Evolutionary conservation across 2,888 invertebrate genomes (phyloP), one percentile per base, ranked within the genome.

Genomic region (Odontocerum albicorne): DNA sequence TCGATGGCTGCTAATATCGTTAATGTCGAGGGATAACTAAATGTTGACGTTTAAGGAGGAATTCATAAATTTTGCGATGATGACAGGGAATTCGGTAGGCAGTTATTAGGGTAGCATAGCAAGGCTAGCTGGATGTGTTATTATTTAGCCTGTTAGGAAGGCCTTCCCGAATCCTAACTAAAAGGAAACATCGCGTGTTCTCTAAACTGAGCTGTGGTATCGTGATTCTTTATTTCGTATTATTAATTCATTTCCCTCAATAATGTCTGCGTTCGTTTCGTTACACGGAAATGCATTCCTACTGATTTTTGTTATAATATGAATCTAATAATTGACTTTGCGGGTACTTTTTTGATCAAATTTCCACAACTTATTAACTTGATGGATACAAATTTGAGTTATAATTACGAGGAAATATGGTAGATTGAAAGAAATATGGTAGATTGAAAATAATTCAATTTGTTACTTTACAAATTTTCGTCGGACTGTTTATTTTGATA

Each of bases 281-380:
- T 31, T 54, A 31, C 22, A 40, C 31, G 22, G 31, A 36, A 33
- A 50, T 58, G 54, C 54, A 58, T 58, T 55, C 42, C 27, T 15
- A 13, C 38, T 49, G 52, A 57, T 57, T 46, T 52, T 52, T 57
- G 35, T 36, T 46, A 47, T 43, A 39, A 46, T 46, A 56, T 56
- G 51, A 53, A 53, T 16, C 15, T 22, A 31, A n/a, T 7, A 27
- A 46, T 51, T 19, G 50, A 10, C 17, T 44, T n/a, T n/a, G n/a
- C n/a, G n/a, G 2, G 42, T 10, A 6, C 31, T 31, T 31, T 31
- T n/a, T 43, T 27, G 38, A 38, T 1, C 13, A 22, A 22, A 27
- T 13, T 27, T 43, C 31, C 7, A n/a, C n/a, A n/a, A n/a, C n/a
- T n/a, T n/a, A n/a, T n/a, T n/a, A n/a, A n/a, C n/a, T n/a, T n/a